Evolutionary conservation across 2,797 vertebrate genomes (phyloP).

Genomic region (Melanotaenia nigrans): DNA sequence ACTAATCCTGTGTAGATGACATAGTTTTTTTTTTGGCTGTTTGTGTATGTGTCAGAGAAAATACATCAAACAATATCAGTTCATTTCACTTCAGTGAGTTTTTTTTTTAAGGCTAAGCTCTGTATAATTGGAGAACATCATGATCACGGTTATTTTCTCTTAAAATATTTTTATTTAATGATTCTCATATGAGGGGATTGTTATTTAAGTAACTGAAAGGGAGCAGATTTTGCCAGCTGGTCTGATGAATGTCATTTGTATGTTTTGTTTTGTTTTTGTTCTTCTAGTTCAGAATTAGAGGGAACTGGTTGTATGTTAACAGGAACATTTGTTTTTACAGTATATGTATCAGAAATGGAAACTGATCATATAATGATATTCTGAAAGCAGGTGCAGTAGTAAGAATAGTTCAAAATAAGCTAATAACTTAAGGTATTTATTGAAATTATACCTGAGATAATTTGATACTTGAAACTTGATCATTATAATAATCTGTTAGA

Average conservation of each 20-base stretch:
- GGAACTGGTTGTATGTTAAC: neutral
- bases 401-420: neutral
- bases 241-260: constrained; percentile 1
- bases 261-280: neutral
- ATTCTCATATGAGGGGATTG: neutral
- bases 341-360: neutral
- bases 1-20: neutral
- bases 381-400: neutral
- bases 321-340: neutral
- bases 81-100: neutral
- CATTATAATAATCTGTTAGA: neutral
- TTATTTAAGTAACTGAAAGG: constrained; percentile 17
- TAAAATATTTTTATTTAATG: neutral
- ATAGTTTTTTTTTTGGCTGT: neutral
- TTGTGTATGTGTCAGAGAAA: neutral
- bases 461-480: neutral
- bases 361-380: neutral
- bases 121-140: constrained; percentile 14
- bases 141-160: constrained; percentile 11
- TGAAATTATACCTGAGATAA: neutral
- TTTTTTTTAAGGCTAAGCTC: constrained; percentile 9
- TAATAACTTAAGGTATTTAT: neutral
- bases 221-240: constrained; percentile 8
- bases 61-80: neutral
- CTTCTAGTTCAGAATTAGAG: neutral